Evolutionary conservation across 2,113 vertebrate species (phyloP).

Genomic region (Pelobates fuscus): DNA sequence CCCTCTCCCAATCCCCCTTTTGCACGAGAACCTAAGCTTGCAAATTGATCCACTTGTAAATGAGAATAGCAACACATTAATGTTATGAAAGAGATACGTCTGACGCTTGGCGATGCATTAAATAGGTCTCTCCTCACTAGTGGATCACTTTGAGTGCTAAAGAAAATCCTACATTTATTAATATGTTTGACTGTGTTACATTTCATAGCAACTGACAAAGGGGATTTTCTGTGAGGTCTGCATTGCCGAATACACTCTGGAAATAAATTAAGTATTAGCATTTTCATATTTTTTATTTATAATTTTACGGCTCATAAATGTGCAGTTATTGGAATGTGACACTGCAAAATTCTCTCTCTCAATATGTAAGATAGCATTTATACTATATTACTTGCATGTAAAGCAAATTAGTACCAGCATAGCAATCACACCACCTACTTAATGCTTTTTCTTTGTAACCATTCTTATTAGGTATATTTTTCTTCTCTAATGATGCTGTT

Average conservation of each 20-base stretch:
- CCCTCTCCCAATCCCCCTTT: too few species aligned
- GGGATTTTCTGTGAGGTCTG: conserved; percentile 56
- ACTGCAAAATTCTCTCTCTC: conserved; percentile 26
- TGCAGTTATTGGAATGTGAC: conserved; percentile 35
- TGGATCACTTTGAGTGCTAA: conserved; percentile 42
- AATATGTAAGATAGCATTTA: conserved; percentile 47
- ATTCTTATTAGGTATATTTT: conserved; percentile 41
- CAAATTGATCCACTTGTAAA: conserved; percentile 22
- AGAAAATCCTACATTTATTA: conserved; percentile 26
- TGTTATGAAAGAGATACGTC: conserved; percentile 28
- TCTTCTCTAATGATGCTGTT: conserved; percentile 41
- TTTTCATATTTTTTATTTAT: conserved; percentile 53
- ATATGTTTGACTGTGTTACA: conserved; percentile 49
- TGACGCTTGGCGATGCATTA: conserved; percentile 39
- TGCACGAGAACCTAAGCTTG: background rate
- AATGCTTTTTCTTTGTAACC: conserved; percentile 22
- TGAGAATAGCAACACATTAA: conserved; percentile 20
- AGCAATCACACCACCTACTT: conserved; percentile 10
- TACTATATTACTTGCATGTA: conserved; percentile 38
- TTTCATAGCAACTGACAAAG: conserved; percentile 57
- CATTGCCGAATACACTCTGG: conserved; percentile 49
- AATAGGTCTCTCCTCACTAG: conserved; percentile 39
- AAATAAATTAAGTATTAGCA: conserved; percentile 46
- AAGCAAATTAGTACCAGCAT: conserved; percentile 26
- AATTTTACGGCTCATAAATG: conserved; percentile 54